These are phyloP conservation scores for Drosophila fulvimacula DNA, from an alignment of 2,888 invertebrate species.

Conservation along the genomic window DNA sequence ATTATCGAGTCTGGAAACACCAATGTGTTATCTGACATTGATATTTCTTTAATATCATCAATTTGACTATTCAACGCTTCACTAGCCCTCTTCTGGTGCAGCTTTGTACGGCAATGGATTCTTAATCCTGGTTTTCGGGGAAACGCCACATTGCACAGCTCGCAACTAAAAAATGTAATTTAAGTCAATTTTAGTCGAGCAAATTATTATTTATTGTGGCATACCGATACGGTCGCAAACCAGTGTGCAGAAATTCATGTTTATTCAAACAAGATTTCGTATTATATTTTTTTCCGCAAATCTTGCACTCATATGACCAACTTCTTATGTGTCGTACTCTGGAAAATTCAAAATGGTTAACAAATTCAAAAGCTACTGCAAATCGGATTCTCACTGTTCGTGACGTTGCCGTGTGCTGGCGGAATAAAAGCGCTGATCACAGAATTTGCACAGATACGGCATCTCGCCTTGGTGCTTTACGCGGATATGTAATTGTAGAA, in stretches of 20 bases:
- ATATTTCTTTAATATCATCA: constrained; percentile 8
- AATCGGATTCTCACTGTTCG: constrained; percentile 68
- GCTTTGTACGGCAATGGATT: constrained; percentile 61
- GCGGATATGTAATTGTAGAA: constrained; percentile 55
- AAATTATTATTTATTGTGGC: neutral
- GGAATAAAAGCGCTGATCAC: constrained; percentile 70
- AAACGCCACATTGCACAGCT: constrained; percentile 49
- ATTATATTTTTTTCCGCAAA: constrained; percentile 78
- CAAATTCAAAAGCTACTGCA: neutral
- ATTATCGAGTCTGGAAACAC: constrained; percentile 34
- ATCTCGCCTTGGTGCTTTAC: constrained; percentile 81
- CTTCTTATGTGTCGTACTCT: constrained; percentile 64
- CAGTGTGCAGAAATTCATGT: constrained; percentile 63
- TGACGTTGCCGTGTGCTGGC: constrained; percentile 71
- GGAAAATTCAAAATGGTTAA: neutral
- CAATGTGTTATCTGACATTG: constrained; percentile 12
- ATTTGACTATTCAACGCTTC: constrained; percentile 35
- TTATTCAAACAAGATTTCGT: constrained; percentile 80
- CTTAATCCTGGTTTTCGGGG: constrained; percentile 45
- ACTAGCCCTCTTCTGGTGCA: constrained; percentile 51
- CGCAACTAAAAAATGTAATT: constrained; percentile 40
- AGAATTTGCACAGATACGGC: constrained; percentile 79
- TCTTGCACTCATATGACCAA: constrained; percentile 64
- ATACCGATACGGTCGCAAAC: constrained; percentile 49
- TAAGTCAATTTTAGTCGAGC: neutral